These are phyloP conservation scores for Pteruthius melanotis DNA, from an alignment of 2,113 vertebrate species.

Conservation along the genomic window DNA sequence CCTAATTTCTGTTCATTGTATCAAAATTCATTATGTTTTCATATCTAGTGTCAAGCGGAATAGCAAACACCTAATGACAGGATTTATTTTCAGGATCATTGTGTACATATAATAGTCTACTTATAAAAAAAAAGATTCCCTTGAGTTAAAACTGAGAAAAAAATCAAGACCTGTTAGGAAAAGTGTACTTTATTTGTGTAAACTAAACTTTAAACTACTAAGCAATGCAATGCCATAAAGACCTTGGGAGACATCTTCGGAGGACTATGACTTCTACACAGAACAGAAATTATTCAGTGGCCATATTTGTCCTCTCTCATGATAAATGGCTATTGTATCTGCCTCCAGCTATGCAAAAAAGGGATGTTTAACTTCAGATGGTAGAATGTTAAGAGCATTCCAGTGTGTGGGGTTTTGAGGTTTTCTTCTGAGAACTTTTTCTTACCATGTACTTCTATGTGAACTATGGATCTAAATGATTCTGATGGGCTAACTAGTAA, in stretches of 20 bases:
- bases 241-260: not conserved
- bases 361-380: not conserved
- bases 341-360: not conserved
- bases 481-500: not conserved
- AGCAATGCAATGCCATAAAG: not conserved
- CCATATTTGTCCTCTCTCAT: not conserved
- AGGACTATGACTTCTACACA: not conserved
- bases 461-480: not conserved
- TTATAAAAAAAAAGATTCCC: not conserved
- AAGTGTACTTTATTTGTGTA: not conserved
- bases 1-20: not conserved
- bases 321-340: not conserved
- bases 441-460: not conserved
- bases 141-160: not conserved
- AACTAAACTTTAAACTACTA: not conserved
- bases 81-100: not conserved
- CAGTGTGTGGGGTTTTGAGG: accelerated
- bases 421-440: not conserved
- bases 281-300: not conserved
- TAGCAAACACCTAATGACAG: not conserved
- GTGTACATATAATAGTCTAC: not conserved
- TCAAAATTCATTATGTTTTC: not conserved
- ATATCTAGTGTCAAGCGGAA: not conserved
- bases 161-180: not conserved
- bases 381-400: not conserved